Evolutionary conservation across 2,888 invertebrate genomes (phyloP).

Genomic region (Drosophila emarginata): DNA sequence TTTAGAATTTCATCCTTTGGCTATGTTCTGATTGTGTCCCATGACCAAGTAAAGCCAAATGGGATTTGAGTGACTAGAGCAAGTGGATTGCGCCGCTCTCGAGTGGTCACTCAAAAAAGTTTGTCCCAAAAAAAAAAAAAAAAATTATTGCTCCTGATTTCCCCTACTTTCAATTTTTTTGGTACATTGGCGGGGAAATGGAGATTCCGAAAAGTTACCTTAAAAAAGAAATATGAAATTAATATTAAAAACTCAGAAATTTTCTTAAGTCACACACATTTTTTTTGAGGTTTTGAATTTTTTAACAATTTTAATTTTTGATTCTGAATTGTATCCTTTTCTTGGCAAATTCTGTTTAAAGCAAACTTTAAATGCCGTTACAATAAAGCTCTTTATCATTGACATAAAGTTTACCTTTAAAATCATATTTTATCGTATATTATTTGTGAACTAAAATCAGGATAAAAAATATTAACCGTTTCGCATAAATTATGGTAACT

Average conservation of each 20-base stretch:
- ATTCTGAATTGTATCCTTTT: too few relatives aligned
- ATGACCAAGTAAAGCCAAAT: background rate
- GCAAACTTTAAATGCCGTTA: background rate
- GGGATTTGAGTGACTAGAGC: background rate
- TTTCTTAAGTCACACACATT: too few relatives aligned
- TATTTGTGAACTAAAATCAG: background rate
- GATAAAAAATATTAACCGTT: background rate
- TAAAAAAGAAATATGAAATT: too few relatives aligned
- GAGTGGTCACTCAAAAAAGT: background rate
- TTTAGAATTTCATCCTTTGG: slow-evolving; percentile 31
- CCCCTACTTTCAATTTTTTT: background rate
- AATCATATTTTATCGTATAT: background rate
- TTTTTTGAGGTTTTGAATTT: too few relatives aligned
- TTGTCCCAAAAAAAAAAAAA: background rate
- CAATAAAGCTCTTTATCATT: background rate
- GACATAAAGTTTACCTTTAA: background rate
- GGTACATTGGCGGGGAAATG: background rate
- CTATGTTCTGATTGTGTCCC: slow-evolving; percentile 48
- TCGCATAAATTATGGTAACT: background rate
- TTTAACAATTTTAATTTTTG: too few relatives aligned
- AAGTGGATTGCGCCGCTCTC: background rate
- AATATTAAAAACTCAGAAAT: too few relatives aligned
- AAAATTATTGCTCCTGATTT: slow-evolving; percentile 1
- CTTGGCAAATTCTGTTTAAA: too few relatives aligned
- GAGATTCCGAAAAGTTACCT: too few relatives aligned